Evolutionary conservation across 2,113 vertebrate genomes (phyloP), one percentile per base, ranked within the genome.

Genomic region (Anolis carolinensis): DNA sequence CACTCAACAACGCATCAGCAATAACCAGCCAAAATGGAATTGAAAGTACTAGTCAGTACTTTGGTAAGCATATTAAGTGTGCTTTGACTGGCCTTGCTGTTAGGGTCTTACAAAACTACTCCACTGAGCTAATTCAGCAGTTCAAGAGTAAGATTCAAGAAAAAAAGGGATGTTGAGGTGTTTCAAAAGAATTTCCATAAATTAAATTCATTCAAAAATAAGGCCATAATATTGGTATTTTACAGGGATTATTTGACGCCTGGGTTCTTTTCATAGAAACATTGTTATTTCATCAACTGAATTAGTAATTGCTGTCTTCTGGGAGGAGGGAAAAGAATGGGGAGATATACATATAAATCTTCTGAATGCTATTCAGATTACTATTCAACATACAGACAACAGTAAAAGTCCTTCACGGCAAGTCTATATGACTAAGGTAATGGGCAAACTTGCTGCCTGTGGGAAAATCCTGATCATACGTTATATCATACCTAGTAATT

Each of bases 381-480:
- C 44, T 36, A 50, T 86, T 93, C 86, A 88, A 91, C 92, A 87
- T 88, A 91, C 92, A 88, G 79, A 86, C 89, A 90, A 94, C 93
- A 95, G 93, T 93, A 93, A 95, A 94, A 96, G 82, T 87, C 73
- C 85, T 50, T 95, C 2, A 16, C n/a, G 27, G 79, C 86, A 88
- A 94, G 90, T 78, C 90, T 86, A 89, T 83, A 91, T 32, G 44
- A 59, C 55, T 88, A 91, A 93, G 90, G 92, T 95, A 96, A 96
- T 91, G 77, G 85, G 87, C 87, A 92, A 82, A 74, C 85, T 81
- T 94, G 89, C 92, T 95, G 94, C 92, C 92, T 83, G 89, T 93
- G 93, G 92, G 93, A 88, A 96, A 95, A 95, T 95, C 91, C 85
- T 11, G 32, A 92, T 92, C 92, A 91, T 91, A 87, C 32, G 90